Conservation (phyloP, 2,888 invertebrate species). For the Acrobasis repandana region DNA sequence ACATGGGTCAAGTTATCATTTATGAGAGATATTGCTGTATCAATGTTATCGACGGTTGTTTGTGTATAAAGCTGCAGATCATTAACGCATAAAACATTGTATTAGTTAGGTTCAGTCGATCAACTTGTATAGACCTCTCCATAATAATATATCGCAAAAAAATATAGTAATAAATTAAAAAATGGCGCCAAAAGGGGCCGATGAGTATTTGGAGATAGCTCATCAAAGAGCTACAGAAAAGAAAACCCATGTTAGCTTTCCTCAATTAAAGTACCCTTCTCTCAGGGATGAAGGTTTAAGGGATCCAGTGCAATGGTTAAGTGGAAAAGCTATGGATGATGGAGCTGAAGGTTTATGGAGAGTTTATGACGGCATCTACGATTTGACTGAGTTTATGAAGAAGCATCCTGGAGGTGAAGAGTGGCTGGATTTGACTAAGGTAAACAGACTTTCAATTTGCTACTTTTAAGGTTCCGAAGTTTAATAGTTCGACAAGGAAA, state of each 20-base stretch:
- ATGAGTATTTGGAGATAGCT: conserved; percentile 52
- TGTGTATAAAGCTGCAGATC: no score
- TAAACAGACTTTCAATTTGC: conserved; percentile 38
- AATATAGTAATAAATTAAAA: neutral
- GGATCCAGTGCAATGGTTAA: conserved; percentile 83
- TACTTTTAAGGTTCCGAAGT: neutral
- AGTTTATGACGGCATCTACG: conserved; percentile 90
- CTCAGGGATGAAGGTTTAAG: conserved; percentile 69
- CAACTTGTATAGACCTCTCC: neutral
- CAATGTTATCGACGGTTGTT: no score
- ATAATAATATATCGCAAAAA: neutral
- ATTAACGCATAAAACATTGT: neutral
- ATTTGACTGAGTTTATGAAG: conserved; percentile 89
- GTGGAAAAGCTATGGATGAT: conserved; percentile 86
- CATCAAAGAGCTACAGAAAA: conserved; percentile 55
- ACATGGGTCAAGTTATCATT: no score
- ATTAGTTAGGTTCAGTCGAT: neutral
- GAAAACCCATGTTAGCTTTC: conserved; percentile 76
- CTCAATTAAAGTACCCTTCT: conserved; percentile 79
- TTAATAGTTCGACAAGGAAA: neutral
- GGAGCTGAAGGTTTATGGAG: conserved; percentile 91
- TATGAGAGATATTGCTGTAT: no score
- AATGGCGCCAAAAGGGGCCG: conserved; percentile 53
- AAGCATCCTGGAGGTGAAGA: conserved; percentile 93
- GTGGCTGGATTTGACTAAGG: conserved; percentile 88